These are phyloP conservation scores for Bufo bufo DNA, from an alignment of 2,113 vertebrate genomes.

Conservation along the genomic window DNA sequence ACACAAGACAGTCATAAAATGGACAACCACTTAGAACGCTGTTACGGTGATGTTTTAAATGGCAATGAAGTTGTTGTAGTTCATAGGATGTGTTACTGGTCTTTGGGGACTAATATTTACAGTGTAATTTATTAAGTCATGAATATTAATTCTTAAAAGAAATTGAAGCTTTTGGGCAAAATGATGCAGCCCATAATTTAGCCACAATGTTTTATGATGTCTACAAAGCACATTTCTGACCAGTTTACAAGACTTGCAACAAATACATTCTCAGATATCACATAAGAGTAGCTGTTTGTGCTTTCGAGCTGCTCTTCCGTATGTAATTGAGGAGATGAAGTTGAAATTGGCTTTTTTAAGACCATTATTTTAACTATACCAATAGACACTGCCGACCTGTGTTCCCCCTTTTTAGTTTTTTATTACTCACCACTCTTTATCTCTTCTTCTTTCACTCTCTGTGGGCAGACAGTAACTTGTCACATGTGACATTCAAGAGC, in stretches of 20 bases:
- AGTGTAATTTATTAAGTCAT: conserved; percentile 7
- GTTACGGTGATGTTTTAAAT: conserved; percentile 31
- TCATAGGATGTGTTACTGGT: conserved; percentile 34
- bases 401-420: too few species aligned
- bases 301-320: neutral
- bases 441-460: too few species aligned
- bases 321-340: neutral
- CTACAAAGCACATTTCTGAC: neutral
- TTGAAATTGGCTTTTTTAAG: too few species aligned
- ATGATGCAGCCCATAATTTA: neutral
- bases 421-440: too few species aligned
- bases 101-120: conserved; percentile 17
- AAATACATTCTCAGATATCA: neutral
- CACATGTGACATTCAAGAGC: too few species aligned
- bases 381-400: too few species aligned
- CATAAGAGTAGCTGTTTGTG: neutral
- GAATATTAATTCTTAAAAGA: conserved; percentile 15
- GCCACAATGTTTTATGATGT: neutral
- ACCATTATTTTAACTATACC: too few species aligned
- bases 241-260: neutral
- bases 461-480: too few species aligned
- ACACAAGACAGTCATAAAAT: neutral
- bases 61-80: conserved; percentile 44
- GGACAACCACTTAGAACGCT: conserved; percentile 6
- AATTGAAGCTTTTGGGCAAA: neutral